phyloP scores from a whole-genome alignment of 2,888 invertebrate species.

The Spisula solida region DNA sequence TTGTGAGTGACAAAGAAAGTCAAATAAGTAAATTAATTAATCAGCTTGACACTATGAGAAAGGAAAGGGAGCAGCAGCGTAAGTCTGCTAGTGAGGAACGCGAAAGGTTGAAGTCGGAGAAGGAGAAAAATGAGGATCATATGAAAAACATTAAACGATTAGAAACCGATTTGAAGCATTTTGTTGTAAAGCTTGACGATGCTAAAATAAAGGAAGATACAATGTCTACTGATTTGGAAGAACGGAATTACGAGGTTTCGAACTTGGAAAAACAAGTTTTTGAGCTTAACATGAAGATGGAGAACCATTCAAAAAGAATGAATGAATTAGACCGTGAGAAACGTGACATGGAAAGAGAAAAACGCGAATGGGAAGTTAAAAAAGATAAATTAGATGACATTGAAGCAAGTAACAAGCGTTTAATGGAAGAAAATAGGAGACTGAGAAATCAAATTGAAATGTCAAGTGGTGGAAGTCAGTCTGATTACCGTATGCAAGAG shows the following conservation, averaged over 20 bases:
- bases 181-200: slow-evolving; percentile 65
- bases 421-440: slow-evolving; percentile 73
- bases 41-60: slow-evolving; percentile 61
- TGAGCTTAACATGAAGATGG: slow-evolving; percentile 75
- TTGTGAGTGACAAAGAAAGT: slow-evolving; percentile 70
- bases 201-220: slow-evolving; percentile 67
- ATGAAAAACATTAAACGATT: slow-evolving; percentile 51
- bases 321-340: slow-evolving; percentile 76
- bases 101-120: slow-evolving; percentile 61
- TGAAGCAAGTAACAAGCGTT: slow-evolving; percentile 73
- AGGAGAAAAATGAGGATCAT: slow-evolving; percentile 55
- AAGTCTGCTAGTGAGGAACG: slow-evolving; percentile 59
- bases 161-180: slow-evolving; percentile 61
- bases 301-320: slow-evolving; percentile 72
- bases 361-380: slow-evolving; percentile 70
- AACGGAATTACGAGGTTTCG: slow-evolving; percentile 68
- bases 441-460: slow-evolving; percentile 67
- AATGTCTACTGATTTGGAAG: slow-evolving; percentile 68
- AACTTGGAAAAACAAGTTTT: slow-evolving; percentile 75
- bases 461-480: slow-evolving; percentile 21
- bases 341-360: slow-evolving; percentile 69
- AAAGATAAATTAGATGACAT: slow-evolving; percentile 73
- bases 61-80: slow-evolving; percentile 68
- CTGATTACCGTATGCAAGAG: slow-evolving; percentile 31
- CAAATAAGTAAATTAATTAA: slow-evolving; percentile 65